These are phyloP conservation scores for Scomberomorus guttatus DNA, from an alignment of 2,797 vertebrate genomes.

Conservation along the genomic window DNA sequence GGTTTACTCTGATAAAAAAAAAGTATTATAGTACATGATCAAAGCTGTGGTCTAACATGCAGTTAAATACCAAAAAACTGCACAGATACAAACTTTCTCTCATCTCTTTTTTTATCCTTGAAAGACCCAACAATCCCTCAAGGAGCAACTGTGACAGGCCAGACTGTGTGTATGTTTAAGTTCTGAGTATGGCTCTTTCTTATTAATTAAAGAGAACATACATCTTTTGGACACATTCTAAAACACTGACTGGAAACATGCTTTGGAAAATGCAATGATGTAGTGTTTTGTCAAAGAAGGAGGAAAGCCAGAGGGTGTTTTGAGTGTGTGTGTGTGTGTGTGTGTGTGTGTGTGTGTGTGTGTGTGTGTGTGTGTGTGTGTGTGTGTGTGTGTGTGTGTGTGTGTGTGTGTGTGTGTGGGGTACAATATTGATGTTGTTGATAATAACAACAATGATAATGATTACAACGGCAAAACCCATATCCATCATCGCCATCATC, in stretches of 20 bases:
- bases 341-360: too few species aligned
- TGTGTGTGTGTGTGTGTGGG: conserved; percentile 6
- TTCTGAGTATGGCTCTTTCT: conserved; percentile 52
- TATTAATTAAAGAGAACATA: conserved; percentile 70
- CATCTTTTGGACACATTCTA: conserved; percentile 57
- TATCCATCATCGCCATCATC: conserved; percentile 69
- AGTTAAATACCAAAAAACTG: not conserved
- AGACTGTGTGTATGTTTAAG: conserved; percentile 44
- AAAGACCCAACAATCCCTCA: conserved; percentile 12
- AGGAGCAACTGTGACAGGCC: conserved; percentile 33
- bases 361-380: conserved; percentile 22
- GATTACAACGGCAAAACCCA: conserved; percentile 56
- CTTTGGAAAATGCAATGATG: conserved; percentile 62
- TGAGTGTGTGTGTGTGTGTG: conserved; percentile 11
- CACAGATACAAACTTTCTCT: conserved; percentile 4
- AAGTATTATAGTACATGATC: not conserved
- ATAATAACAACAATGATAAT: conserved; percentile 71
- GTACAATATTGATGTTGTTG: conserved; percentile 65
- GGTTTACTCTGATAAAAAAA: not conserved
- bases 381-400: conserved; percentile 26
- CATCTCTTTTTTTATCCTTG: conserved; percentile 4
- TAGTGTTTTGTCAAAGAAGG: conserved; percentile 54
- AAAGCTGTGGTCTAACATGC: not conserved
- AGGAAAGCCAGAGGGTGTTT: conserved; percentile 45
- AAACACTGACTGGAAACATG: conserved; percentile 42